These are phyloP conservation scores for Trididemnum clinides DNA, from an alignment of 23 tunicate species.

Conservation along the genomic window DNA sequence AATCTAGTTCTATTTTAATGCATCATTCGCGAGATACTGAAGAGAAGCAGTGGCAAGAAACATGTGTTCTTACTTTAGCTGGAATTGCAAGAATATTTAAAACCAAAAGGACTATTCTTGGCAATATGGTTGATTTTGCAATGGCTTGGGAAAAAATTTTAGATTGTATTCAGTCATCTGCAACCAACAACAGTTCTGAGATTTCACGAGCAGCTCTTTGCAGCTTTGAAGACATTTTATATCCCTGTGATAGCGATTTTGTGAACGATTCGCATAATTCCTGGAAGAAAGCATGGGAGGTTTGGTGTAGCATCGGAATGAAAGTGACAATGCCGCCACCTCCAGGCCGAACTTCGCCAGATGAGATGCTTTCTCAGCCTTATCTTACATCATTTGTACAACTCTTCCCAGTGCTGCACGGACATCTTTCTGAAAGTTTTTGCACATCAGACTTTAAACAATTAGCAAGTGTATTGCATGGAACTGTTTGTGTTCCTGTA, in stretches of 20 bases:
- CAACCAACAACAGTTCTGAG: conserved; percentile 66
- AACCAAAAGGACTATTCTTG: conserved; percentile 53
- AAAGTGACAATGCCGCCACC: conserved; percentile 76
- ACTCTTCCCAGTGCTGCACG: conserved; percentile 66
- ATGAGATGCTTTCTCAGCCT: conserved; percentile 80
- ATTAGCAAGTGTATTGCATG: conserved; percentile 60
- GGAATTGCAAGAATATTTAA: conserved; percentile 89
- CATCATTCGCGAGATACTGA: conserved; percentile 98
- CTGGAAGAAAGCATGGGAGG: conserved; percentile 68
- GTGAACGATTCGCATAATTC: neutral
- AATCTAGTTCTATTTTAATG: conserved; percentile 57
- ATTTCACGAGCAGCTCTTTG: conserved; percentile 85
- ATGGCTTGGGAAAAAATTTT: conserved; percentile 75
- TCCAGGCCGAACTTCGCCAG: conserved; percentile 60
- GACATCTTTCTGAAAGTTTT: conserved; percentile 51
- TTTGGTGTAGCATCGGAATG: conserved; percentile 80
- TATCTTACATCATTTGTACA: conserved; percentile 70
- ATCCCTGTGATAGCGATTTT: conserved; percentile 31
- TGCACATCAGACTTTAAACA: conserved; percentile 50
- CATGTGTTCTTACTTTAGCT: conserved; percentile 81
- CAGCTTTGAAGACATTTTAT: conserved; percentile 86
- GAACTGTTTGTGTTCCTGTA: conserved; percentile 77
- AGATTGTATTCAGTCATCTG: conserved; percentile 68
- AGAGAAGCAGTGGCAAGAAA: conserved; percentile 99
- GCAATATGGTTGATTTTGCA: conserved; percentile 47